Base-by-base conservation (phyloP, 2,888 invertebrate genomes). In the Eumacrocentrus americanus region DNA sequence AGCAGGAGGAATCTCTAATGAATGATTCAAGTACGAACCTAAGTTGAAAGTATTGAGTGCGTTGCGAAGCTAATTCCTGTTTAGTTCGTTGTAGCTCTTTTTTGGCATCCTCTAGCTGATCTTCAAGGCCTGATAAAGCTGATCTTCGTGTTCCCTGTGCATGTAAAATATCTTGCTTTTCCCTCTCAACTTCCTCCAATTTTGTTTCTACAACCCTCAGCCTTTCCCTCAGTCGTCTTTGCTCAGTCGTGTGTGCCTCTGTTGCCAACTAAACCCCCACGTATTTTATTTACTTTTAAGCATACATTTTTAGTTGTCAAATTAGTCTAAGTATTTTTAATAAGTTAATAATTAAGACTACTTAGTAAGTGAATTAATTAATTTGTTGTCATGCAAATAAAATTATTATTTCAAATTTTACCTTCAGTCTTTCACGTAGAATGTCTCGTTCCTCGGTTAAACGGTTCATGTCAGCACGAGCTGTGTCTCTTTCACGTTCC, bases 401-500 rank as follows among this genome's bases (percentile, higher is more conserved):
- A 9, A 18, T 6, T 22, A 46, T 51, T 37, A n/a, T 34, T n/a
- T 22, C 2, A 38, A 34, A 18, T 12, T 73, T 71, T 76, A 85
- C 84, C 76, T 86, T 82, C 1, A 88, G 79, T 72, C 85, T 83
- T 63, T 86, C 83, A 23, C 85, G 83, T 7, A 89, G 72, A 0
- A 83, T 81, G 69, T 87, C 84, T 37, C 86, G 82, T 75, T 89
- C 89, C 68, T 84, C 83, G 63, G 85, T 84, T n/a, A 88, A 70
- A 34, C 86, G 81, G 59, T 83, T 82, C 7, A 87, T 76, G 65
- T 88, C 88, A 0, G 81, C 80, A 64, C 82, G 82, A 2, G 84
- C 81, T 4, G 82, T 67, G 69, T 88, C 87, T 38, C 85, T 81
- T 76, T 89, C 88, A 25, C 82, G 79, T 70, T 83, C 82, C 38